Conservation (phyloP, 2,113 vertebrate genomes). For the Pyrgilauda ruficollis region DNA sequence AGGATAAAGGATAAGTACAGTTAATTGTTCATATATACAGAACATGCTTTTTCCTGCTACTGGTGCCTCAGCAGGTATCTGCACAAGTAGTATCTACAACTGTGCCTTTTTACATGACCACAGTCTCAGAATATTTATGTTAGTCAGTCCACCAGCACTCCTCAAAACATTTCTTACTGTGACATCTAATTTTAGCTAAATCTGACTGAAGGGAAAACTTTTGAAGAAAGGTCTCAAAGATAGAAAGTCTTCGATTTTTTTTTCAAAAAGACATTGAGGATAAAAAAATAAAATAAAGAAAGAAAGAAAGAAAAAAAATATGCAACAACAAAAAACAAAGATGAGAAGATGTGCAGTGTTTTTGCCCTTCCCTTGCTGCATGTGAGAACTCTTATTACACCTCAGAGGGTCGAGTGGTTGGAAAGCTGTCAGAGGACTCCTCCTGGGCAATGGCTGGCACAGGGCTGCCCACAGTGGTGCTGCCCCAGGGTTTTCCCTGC, state of each 20-base stretch:
- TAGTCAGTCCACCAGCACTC: background rate
- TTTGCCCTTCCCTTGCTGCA: background rate
- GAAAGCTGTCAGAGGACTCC: background rate
- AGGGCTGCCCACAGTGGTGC: fast-evolving
- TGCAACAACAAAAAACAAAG: background rate
- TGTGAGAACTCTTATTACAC: background rate
- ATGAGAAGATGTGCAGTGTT: background rate
- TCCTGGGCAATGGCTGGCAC: background rate
- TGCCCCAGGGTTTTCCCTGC: fast-evolving
- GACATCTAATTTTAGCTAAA: background rate
- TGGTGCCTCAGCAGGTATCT: background rate
- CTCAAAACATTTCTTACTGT: background rate
- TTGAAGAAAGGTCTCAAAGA: background rate
- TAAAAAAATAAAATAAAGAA: no score
- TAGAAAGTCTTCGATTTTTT: background rate
- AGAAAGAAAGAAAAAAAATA: background rate
- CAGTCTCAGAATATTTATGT: background rate
- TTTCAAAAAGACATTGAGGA: background rate
- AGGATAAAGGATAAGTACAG: background rate
- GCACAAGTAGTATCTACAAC: background rate
- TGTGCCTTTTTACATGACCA: background rate
- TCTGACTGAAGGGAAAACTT: background rate
- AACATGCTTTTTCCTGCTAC: fast-evolving
- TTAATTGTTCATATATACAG: background rate
- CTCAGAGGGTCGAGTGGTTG: fast-evolving